Evolutionary conservation across 2,113 vertebrate genomes (phyloP).

Genomic region (Zosterops borbonicus): DNA sequence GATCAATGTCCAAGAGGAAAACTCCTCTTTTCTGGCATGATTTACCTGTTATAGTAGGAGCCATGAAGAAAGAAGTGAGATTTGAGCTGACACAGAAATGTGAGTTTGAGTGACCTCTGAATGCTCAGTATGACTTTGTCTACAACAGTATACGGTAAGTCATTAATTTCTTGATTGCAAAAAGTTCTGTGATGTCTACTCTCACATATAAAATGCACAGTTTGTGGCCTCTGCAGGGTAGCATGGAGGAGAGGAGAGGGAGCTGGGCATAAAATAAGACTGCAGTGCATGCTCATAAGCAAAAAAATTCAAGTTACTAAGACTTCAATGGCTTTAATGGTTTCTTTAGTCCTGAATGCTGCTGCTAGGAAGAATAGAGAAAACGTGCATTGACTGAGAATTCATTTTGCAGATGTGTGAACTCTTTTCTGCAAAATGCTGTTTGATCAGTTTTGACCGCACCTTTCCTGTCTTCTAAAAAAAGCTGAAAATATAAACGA

Average conservation of each 20-base stretch:
- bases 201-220: background rate
- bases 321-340: background rate
- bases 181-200: background rate
- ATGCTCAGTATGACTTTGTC: background rate
- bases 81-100: background rate
- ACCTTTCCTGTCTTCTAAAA: constrained; percentile 61
- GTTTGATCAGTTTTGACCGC: constrained; percentile 56
- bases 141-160: background rate
- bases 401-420: constrained; percentile 40
- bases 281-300: background rate
- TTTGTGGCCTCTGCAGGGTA: background rate
- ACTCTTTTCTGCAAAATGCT: background rate
- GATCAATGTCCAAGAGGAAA: background rate
- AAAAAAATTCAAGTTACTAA: background rate
- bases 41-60: background rate
- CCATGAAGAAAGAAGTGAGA: background rate
- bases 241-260: background rate
- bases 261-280: background rate
- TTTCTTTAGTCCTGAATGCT: background rate
- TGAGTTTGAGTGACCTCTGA: background rate
- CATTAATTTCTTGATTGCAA: background rate
- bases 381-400: constrained; percentile 10
- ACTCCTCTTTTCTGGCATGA: background rate
- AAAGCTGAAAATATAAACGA: constrained; percentile 46
- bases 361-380: constrained; percentile 3